phyloP scores from a whole-genome alignment of 2,113 vertebrate species.

The Corythoichthys haematopterus region DNA sequence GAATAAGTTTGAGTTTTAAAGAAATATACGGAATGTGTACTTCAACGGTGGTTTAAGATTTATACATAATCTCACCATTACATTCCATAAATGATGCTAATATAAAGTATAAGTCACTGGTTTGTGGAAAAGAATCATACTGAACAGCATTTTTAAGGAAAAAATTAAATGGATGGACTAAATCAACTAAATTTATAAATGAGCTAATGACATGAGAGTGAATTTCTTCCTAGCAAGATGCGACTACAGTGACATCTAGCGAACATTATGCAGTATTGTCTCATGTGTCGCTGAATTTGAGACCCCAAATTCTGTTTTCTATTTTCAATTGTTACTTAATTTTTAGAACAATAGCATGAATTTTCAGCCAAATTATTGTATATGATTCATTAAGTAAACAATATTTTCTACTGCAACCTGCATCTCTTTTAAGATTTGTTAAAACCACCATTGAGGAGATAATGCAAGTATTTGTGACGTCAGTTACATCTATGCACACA shows the following conservation, averaged over 20 bases:
- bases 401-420: too few relatives aligned
- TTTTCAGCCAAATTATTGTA: background rate
- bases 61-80: too few relatives aligned
- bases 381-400: background rate
- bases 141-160: background rate
- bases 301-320: background rate
- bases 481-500: too few relatives aligned
- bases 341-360: background rate
- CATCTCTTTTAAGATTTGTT: too few relatives aligned
- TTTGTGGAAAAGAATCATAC: background rate
- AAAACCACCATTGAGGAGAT: too few relatives aligned
- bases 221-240: background rate
- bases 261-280: slow-evolving; percentile 5
- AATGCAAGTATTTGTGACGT: too few relatives aligned
- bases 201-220: background rate
- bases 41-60: too few relatives aligned
- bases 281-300: background rate
- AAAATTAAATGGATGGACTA: background rate
- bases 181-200: background rate
- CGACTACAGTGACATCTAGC: slow-evolving; percentile 61
- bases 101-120: background rate
- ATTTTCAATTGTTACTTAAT: background rate
- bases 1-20: too few relatives aligned
- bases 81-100: background rate
- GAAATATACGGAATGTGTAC: too few relatives aligned